Conservation (phyloP, 2,888 invertebrate genomes). For the Tenthredo notha region DNA sequence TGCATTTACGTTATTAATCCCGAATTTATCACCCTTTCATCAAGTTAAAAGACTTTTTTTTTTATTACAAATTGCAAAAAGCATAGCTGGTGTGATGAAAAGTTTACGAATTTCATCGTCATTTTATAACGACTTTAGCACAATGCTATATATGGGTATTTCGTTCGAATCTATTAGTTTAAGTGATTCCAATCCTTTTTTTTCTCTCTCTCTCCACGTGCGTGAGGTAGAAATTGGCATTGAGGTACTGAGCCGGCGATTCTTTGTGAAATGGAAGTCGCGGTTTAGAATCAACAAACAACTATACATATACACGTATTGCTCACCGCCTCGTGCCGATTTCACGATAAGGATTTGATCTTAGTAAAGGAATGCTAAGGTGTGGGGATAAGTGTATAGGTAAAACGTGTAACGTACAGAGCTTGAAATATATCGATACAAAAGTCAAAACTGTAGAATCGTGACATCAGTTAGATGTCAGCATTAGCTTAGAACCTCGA, state of each 20-base stretch:
- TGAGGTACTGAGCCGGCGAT: neutral
- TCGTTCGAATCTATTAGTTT: neutral
- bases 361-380: neutral
- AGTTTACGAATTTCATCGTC: neutral
- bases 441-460: constrained; percentile 24
- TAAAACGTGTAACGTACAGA: neutral
- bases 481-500: neutral
- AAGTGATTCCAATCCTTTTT: neutral
- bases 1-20: neutral
- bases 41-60: neutral
- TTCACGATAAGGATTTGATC: constrained; percentile 25
- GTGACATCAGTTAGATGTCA: constrained; percentile 47
- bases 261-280: constrained; percentile 8
- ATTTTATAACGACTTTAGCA: neutral
- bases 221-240: neutral
- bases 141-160: neutral
- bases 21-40: neutral
- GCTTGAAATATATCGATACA: constrained; percentile 7
- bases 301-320: neutral
- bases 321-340: constrained; percentile 13
- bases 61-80: neutral
- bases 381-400: neutral
- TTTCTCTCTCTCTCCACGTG: neutral
- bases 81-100: neutral
- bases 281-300: constrained; percentile 13